These are phyloP conservation scores for Campoplex capitator DNA, from an alignment of 2,888 invertebrate genomes.

Conservation along the genomic window DNA sequence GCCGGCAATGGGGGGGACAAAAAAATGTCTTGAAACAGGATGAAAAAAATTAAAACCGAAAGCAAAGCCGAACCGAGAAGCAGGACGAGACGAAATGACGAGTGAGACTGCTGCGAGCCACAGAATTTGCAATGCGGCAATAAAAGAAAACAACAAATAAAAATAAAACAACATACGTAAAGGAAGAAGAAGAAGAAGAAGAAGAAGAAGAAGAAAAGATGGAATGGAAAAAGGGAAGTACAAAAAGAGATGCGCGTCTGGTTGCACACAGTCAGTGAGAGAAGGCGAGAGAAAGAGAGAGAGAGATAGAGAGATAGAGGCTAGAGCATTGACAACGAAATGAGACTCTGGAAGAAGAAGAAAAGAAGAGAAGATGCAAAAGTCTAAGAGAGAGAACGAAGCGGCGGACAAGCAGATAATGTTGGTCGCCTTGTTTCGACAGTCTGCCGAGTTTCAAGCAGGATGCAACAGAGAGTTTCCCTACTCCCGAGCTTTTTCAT, in stretches of 20 bases:
- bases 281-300: not conserved
- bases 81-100: slow-evolving; percentile 21
- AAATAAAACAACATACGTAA: not conserved
- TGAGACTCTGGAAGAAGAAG: slow-evolving; percentile 35
- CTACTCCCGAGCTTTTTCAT: not conserved
- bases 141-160: slow-evolving; percentile 12
- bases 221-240: slow-evolving; percentile 3
- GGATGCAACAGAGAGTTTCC: slow-evolving; percentile 6
- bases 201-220: slow-evolving; percentile 1
- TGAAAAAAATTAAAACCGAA: not conserved
- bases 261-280: slow-evolving; percentile 20
- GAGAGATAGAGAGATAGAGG: no score
- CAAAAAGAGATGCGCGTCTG: slow-evolving; percentile 39
- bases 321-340: slow-evolving; percentile 43
- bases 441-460: not conserved
- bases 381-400: slow-evolving; percentile 1
- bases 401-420: not conserved
- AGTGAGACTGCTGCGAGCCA: slow-evolving; percentile 46
- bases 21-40: not conserved
- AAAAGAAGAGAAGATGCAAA: slow-evolving; percentile 9
- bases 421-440: slow-evolving; percentile 22
- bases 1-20: slow-evolving; percentile 3
- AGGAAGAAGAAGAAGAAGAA: slow-evolving; percentile 3
- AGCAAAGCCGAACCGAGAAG: slow-evolving; percentile 15
- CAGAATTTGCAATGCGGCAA: slow-evolving; percentile 27